Percentiles rank a stretch among this genome's conserved stretches.
These are phyloP conservation scores for Psococerastis gibbosa DNA, from an alignment of 2,888 invertebrate genomes.

Conservation along the genomic window DNA sequence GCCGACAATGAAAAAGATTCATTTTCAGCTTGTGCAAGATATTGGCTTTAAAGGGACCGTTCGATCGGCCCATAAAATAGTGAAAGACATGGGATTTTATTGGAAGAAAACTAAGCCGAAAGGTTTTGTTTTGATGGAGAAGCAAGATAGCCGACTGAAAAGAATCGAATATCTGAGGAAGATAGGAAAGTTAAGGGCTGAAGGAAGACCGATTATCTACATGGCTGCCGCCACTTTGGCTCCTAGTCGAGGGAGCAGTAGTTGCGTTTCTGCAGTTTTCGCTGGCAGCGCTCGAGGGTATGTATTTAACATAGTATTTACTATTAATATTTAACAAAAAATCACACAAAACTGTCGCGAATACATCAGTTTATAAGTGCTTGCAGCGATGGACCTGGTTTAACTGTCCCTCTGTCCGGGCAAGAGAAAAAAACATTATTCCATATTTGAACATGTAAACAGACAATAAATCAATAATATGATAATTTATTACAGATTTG, in stretches of 20 bases:
- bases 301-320: no score
- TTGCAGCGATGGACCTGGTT: no score
- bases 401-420: no score
- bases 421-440: no score
- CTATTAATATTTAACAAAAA: no score
- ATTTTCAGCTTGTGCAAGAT: background rate
- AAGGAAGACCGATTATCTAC: slow-evolving; percentile 6
- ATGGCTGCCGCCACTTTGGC: background rate
- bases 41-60: slow-evolving; percentile 2
- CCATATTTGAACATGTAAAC: no score
- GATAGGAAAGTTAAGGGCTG: background rate
- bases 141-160: slow-evolving; percentile 7
- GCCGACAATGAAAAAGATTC: slow-evolving; percentile 7
- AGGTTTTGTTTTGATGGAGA: slow-evolving; percentile 7
- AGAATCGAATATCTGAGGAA: slow-evolving; percentile 5
- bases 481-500: no score
- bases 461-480: no score
- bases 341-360: no score
- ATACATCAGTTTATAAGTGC: no score
- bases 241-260: background rate
- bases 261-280: background rate
- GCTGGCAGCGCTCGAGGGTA: background rate
- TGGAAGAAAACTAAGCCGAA: slow-evolving; percentile 8
- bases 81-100: slow-evolving; percentile 5
- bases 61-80: slow-evolving; percentile 8